Evolutionary conservation across 2,888 invertebrate genomes (phyloP).

Genomic region (Oxycera nigricornis): DNA sequence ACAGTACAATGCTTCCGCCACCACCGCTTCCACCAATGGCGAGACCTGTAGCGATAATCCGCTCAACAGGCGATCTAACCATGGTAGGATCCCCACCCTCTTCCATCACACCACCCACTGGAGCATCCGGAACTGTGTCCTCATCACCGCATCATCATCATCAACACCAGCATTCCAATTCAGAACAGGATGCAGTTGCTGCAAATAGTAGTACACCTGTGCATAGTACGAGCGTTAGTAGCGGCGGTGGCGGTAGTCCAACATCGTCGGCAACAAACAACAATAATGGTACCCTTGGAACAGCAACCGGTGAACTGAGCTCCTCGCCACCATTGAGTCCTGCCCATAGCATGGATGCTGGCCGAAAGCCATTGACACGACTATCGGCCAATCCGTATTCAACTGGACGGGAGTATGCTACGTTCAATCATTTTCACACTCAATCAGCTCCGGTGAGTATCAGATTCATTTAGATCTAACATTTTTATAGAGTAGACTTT

Average conservation of each 20-base stretch:
- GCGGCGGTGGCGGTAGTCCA: conserved; percentile 46
- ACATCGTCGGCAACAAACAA: conserved; percentile 12
- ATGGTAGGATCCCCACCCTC: conserved; percentile 71
- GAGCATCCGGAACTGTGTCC: conserved; percentile 56
- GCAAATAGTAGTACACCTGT: conserved; percentile 52
- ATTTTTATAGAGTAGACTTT: no score
- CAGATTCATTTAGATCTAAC: no score
- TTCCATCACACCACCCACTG: conserved; percentile 66
- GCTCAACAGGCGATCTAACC: conserved; percentile 79
- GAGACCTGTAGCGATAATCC: conserved; percentile 92
- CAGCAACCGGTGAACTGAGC: conserved; percentile 43
- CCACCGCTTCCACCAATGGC: conserved; percentile 96
- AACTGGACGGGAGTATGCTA: conserved; percentile 73
- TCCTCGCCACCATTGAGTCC: conserved; percentile 54
- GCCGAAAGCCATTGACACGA: conserved; percentile 54
- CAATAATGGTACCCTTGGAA: background rate
- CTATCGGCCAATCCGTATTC: conserved; percentile 64
- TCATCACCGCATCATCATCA: conserved; percentile 58
- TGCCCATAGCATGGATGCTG: conserved; percentile 51
- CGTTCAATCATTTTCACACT: conserved; percentile 90
- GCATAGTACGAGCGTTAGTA: conserved; percentile 55
- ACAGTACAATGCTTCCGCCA: conserved; percentile 91
- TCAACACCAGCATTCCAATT: conserved; percentile 58
- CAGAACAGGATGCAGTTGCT: conserved; percentile 56
- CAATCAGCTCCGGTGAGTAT: conserved; percentile 68